phyloP scores from a whole-genome alignment of 2,888 invertebrate genomes.

The Masnerella sp. region DNA sequence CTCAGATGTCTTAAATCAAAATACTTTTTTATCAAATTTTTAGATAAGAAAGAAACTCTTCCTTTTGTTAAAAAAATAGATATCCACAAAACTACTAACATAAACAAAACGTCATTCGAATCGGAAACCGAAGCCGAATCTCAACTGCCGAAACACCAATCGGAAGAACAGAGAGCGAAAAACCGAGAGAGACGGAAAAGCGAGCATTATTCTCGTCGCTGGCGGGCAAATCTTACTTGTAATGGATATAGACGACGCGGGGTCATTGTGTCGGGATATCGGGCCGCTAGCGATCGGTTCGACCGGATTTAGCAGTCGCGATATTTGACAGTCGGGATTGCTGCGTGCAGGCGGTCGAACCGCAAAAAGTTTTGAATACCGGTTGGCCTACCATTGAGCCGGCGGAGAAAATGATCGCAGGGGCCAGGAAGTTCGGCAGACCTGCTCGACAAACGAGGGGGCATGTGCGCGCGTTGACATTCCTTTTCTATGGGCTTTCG shows the following conservation, averaged over 20 bases:
- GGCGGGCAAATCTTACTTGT: slow-evolving; percentile 42
- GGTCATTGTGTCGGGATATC: slow-evolving; percentile 46
- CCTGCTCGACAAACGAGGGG: slow-evolving; percentile 62
- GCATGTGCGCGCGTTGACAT: slow-evolving; percentile 70
- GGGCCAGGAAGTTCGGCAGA: slow-evolving; percentile 69
- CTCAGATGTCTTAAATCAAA: no score
- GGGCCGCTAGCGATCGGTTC: slow-evolving; percentile 52
- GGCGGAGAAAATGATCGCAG: slow-evolving; percentile 34
- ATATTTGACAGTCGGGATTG: slow-evolving; percentile 70
- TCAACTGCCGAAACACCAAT: no score
- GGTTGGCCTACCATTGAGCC: slow-evolving; percentile 54
- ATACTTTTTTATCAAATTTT: no score
- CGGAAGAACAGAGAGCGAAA: no score
- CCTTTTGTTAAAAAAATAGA: no score
- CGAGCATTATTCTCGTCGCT: no score
- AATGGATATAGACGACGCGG: slow-evolving; percentile 51
- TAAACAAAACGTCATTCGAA: no score
- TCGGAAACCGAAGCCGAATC: no score
- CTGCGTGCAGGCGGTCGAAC: slow-evolving; percentile 65
- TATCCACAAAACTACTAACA: no score
- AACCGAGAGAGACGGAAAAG: no score
- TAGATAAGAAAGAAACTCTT: no score
- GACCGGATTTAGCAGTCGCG: slow-evolving; percentile 70
- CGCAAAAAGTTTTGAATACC: slow-evolving; percentile 62
- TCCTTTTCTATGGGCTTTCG: slow-evolving; percentile 64